Evolutionary conservation across 2,113 vertebrate species (phyloP).

Genomic region (Madoqua kirkii): DNA sequence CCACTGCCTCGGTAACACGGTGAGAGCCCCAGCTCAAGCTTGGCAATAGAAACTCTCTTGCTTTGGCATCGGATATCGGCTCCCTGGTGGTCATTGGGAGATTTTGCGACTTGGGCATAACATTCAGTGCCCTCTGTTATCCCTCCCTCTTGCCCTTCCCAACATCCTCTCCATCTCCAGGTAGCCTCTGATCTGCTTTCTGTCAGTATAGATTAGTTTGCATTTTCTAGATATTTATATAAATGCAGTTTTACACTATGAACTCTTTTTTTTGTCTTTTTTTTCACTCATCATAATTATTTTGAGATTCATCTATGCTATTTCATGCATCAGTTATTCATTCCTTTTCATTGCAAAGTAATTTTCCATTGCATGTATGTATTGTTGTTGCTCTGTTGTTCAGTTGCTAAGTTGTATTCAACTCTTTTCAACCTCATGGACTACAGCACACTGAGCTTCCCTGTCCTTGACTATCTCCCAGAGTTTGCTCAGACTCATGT

Average conservation of each 20-base stretch:
- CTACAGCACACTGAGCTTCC: not conserved
- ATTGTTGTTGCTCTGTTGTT: not conserved
- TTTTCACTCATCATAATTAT: not conserved
- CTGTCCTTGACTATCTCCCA: not conserved
- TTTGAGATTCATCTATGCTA: not conserved
- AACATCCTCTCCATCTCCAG: not conserved
- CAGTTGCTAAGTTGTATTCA: not conserved
- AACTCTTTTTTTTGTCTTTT: not conserved
- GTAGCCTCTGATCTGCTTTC: not conserved
- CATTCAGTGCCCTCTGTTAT: not conserved
- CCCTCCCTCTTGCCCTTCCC: not conserved
- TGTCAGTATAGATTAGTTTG: not conserved
- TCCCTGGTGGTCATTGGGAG: no score
- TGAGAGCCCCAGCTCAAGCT: no score
- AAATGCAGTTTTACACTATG: not conserved
- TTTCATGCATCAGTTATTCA: not conserved
- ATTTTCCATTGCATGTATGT: not conserved
- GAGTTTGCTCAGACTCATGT: not conserved
- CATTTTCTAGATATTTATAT: not conserved
- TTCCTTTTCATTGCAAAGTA: not conserved
- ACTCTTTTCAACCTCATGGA: not conserved
- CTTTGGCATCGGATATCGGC: no score
- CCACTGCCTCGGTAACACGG: fast-evolving
- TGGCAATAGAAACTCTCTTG: no score
- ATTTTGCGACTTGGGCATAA: no score